Percentiles rank a stretch among this genome's conserved stretches.
These are phyloP conservation scores for Bufotes viridis DNA, from an alignment of 2,797 vertebrate genomes.

Conservation along the genomic window DNA sequence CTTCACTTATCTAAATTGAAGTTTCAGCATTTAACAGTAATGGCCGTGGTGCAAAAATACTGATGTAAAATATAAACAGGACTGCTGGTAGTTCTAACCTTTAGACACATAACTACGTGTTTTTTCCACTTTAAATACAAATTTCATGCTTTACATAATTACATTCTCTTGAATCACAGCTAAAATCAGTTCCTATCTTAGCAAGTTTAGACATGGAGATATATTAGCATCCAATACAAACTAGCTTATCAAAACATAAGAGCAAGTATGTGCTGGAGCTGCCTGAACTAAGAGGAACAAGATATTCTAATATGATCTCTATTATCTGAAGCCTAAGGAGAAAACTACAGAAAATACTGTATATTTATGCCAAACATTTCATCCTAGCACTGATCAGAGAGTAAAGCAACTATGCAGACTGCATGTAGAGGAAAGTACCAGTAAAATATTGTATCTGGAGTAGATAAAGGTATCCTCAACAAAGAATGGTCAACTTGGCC, in stretches of 20 bases:
- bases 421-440: not conserved
- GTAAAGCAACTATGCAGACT: not conserved
- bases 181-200: conserved; percentile 19
- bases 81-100: not conserved
- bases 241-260: conserved; percentile 30
- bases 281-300: conserved; percentile 25
- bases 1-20: not conserved
- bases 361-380: not conserved
- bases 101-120: not conserved
- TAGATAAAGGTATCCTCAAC: not conserved
- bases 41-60: not conserved
- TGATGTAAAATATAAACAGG: not conserved
- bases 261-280: conserved; percentile 46
- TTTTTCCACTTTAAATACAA: not conserved
- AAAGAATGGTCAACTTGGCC: not conserved
- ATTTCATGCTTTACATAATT: not conserved
- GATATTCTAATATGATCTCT: conserved; percentile 25
- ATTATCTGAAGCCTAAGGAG: conserved; percentile 29
- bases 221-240: conserved; percentile 54
- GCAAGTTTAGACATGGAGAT: conserved; percentile 48
- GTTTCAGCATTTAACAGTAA: not conserved
- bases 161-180: not conserved
- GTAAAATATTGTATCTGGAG: not conserved
- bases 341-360: not conserved
- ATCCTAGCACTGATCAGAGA: not conserved